Conservation (phyloP, 2,113 vertebrate species). For the Lepus europaeus region DNA sequence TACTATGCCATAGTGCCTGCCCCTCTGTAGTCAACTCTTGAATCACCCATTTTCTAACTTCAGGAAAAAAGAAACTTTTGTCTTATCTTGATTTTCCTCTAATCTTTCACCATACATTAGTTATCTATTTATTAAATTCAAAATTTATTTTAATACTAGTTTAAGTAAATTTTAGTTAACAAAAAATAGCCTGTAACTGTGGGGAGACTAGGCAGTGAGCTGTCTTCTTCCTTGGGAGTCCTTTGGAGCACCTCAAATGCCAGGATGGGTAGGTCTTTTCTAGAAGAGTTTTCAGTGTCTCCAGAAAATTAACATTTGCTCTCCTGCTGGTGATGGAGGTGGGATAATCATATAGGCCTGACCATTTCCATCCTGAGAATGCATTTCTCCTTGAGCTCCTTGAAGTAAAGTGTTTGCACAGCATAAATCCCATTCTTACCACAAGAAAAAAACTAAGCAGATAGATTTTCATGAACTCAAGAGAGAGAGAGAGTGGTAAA, state of each 20-base stretch:
- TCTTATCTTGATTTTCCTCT: constrained; percentile 32
- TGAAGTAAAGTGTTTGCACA: constrained; percentile 1
- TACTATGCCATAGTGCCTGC: too few relatives aligned
- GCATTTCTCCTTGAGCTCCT: neutral
- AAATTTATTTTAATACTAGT: constrained; percentile 59
- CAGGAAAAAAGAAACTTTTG: neutral
- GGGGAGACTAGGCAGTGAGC: constrained; percentile 5
- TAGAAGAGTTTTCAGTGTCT: neutral
- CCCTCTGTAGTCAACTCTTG: neutral
- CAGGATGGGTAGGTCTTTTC: neutral
- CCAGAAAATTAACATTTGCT: constrained; percentile 27
- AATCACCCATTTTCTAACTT: constrained; percentile 30
- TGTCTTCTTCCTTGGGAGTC: constrained; percentile 18
- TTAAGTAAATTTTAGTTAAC: constrained; percentile 55
- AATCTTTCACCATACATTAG: neutral
- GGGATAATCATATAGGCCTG: neutral
- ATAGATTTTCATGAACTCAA: constrained; percentile 5
- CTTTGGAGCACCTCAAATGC: neutral
- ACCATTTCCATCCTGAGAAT: neutral
- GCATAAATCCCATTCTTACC: neutral
- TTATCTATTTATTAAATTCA: constrained; percentile 35
- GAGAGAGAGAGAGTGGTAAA: neutral
- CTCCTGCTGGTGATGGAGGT: neutral
- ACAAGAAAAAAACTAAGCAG: neutral
- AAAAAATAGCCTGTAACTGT: constrained; percentile 16